A percentile compares a stretch with the other conserved stretches of the same genome.
Evolutionary conservation across 35 echinoderm and acorn worm genomes (phyloP).

Genomic region (Chiridota heheva): DNA sequence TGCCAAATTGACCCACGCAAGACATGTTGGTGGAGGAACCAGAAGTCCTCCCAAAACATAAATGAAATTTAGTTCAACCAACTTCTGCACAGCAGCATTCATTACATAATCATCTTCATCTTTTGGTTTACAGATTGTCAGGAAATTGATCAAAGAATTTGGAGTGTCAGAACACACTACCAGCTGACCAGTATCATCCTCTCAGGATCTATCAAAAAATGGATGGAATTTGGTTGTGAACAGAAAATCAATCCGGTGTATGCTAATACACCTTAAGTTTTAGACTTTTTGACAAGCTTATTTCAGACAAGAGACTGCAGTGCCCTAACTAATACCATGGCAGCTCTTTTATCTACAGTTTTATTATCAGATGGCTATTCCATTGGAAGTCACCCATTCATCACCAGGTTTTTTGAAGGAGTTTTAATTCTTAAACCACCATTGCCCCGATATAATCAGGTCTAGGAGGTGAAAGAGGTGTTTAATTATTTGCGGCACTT

Average conservation of each 20-base stretch:
- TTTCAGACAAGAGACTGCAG: neutral
- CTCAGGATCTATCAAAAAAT: conserved; percentile 18
- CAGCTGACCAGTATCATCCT: conserved; percentile 15
- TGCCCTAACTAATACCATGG: conserved; percentile 7
- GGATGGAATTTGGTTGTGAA: conserved; percentile 26
- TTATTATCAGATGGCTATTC: neutral
- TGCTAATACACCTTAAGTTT: neutral
- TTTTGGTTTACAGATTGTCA: conserved; percentile 28
- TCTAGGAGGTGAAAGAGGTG: conserved; percentile 19
- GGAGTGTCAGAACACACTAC: neutral
- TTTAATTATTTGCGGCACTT: neutral
- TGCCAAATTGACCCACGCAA: neutral
- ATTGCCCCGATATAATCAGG: neutral
- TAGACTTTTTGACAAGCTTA: conserved; percentile 4
- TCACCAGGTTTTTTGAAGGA: conserved; percentile 26
- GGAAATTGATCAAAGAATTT: neutral
- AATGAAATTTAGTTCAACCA: neutral
- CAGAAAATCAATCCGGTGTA: conserved; percentile 15
- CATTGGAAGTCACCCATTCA: neutral
- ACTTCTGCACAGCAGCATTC: neutral
- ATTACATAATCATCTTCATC: conserved; percentile 1
- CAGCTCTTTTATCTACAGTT: conserved; percentile 4
- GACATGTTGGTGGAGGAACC: conserved; percentile 12
- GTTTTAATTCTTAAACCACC: conserved; percentile 36
- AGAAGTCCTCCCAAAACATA: neutral